Conservation (phyloP, 2,888 invertebrate species). For the Mechanitis messenoides region DNA sequence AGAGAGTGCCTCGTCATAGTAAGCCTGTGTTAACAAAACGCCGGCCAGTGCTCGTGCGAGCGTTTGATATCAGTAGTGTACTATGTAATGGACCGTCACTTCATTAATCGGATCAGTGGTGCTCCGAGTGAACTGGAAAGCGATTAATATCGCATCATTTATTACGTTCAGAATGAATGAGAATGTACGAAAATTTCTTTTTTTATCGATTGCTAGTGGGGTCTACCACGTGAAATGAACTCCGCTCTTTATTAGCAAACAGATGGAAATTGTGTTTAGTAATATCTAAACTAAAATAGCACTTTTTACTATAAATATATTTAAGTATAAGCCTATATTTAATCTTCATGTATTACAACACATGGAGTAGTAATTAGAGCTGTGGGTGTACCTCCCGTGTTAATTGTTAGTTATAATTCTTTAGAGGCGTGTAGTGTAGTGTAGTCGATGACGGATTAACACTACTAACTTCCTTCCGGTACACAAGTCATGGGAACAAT, state of each 20-base stretch:
- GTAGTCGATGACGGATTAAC: constrained; percentile 20
- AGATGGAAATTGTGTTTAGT: no score
- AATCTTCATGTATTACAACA: neutral
- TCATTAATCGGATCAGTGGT: constrained; percentile 11
- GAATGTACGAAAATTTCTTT: constrained; percentile 1
- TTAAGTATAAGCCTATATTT: neutral
- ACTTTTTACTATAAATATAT: no score
- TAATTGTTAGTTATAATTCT: constrained; percentile 7
- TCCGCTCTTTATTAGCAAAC: no score
- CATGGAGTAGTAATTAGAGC: neutral
- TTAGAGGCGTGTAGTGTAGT: constrained; percentile 11
- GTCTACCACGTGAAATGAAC: no score
- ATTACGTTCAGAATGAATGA: constrained; percentile 4
- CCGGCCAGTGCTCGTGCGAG: neutral
- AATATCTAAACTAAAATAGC: no score
- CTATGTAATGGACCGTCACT: constrained; percentile 4
- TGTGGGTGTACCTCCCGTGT: neutral
- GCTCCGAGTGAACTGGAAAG: constrained; percentile 12
- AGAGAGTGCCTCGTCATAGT: neutral
- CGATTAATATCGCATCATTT: constrained; percentile 14
- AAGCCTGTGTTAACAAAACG: neutral
- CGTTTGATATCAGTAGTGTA: constrained; percentile 2
- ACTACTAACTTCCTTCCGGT: constrained; percentile 22
- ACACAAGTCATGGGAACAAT: neutral
- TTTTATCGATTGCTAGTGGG: neutral